phyloP scores from a whole-genome alignment of 2,797 vertebrate species.

The Rhadinocentrus ornatus region DNA sequence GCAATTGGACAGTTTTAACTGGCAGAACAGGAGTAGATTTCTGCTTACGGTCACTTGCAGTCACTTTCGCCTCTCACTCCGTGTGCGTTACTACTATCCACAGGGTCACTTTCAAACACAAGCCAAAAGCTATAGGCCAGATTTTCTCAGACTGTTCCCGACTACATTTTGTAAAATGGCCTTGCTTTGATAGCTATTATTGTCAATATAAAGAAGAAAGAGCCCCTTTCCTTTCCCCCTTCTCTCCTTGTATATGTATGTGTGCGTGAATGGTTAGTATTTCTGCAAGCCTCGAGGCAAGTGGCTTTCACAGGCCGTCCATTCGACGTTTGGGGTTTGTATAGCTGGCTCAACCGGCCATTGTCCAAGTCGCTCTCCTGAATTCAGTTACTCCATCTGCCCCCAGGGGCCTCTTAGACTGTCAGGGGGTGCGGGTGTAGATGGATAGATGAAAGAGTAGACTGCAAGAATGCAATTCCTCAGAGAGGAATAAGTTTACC shows the following conservation, averaged over 20 bases:
- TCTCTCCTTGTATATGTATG: conserved; percentile 27
- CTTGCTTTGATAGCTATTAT: conserved; percentile 63
- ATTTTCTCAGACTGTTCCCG: conserved; percentile 41
- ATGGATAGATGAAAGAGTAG: conserved; percentile 71
- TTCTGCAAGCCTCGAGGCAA: conserved; percentile 67
- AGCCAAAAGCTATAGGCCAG: conserved; percentile 65
- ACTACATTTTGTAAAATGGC: conserved; percentile 57
- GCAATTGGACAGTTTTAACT: conserved; percentile 44
- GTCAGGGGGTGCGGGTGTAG: conserved; percentile 55
- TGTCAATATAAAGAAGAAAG: conserved; percentile 67
- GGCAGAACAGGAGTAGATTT: conserved; percentile 43
- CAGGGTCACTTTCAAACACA: conserved; percentile 51
- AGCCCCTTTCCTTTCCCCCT: conserved; percentile 26
- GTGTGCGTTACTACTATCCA: conserved; percentile 36
- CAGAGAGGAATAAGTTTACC: conserved; percentile 52
- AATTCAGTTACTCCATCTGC: conserved; percentile 77
- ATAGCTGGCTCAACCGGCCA: conserved; percentile 72
- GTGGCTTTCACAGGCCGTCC: conserved; percentile 68
- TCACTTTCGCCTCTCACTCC: conserved; percentile 40
- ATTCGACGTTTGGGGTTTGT: conserved; percentile 72
- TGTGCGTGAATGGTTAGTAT: conserved; percentile 62
- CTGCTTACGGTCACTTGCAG: conserved; percentile 35
- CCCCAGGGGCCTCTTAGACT: conserved; percentile 71
- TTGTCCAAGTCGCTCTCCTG: conserved; percentile 71
- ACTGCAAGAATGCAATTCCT: conserved; percentile 58